Conservation (phyloP, 2,888 invertebrate genomes). For the Scaptomyza caliginosa region DNA sequence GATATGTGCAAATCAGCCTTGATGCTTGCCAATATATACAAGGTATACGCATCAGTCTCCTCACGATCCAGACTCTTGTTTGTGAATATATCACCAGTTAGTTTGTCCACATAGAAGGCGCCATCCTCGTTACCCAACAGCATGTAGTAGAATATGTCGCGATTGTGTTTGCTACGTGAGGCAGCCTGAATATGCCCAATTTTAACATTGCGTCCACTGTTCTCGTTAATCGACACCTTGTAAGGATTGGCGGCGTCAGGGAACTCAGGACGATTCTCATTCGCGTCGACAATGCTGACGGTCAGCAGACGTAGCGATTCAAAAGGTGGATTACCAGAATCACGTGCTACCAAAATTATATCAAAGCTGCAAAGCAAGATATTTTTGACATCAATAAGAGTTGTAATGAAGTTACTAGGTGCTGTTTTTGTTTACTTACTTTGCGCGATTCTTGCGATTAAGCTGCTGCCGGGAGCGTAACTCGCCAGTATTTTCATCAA, state of each 20-base stretch:
- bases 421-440: slow-evolving; percentile 63
- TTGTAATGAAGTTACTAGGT: background rate
- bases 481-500: slow-evolving; percentile 92
- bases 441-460: slow-evolving; percentile 90
- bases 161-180: slow-evolving; percentile 90
- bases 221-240: slow-evolving; percentile 89
- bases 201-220: slow-evolving; percentile 87
- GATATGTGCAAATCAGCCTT: slow-evolving; percentile 89
- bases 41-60: slow-evolving; percentile 88
- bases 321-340: slow-evolving; percentile 92
- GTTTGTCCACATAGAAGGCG: slow-evolving; percentile 91
- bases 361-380: slow-evolving; percentile 82
- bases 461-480: slow-evolving; percentile 91
- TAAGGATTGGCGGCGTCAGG: slow-evolving; percentile 87
- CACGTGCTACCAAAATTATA: slow-evolving; percentile 92
- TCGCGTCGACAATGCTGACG: slow-evolving; percentile 90
- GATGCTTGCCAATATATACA: slow-evolving; percentile 93
- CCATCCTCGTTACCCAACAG: slow-evolving; percentile 90
- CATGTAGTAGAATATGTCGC: slow-evolving; percentile 93
- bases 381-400: background rate
- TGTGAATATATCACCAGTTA: slow-evolving; percentile 91
- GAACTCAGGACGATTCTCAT: slow-evolving; percentile 93
- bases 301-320: slow-evolving; percentile 91
- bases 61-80: slow-evolving; percentile 93
- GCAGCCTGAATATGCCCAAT: slow-evolving; percentile 86